These are phyloP conservation scores for Aromia moschata DNA, from an alignment of 2,888 invertebrate genomes.

Conservation along the genomic window DNA sequence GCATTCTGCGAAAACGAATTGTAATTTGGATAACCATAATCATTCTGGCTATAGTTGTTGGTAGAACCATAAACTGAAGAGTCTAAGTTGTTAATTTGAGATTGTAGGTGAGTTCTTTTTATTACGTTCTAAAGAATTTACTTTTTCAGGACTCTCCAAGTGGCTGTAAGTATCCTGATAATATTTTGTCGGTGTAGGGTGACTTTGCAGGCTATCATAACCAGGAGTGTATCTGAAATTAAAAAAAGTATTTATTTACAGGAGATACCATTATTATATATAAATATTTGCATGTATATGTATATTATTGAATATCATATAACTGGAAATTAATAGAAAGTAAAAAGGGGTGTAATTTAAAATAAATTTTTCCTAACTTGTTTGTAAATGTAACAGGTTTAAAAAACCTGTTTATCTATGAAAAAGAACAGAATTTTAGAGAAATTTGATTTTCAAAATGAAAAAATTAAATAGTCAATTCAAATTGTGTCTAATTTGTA, in stretches of 20 bases:
- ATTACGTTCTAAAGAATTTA: conserved; percentile 59
- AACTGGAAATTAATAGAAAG: no score
- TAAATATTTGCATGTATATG: no score
- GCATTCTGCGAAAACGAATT: conserved; percentile 48
- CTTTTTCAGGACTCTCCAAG: conserved; percentile 61
- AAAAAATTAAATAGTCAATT: no score
- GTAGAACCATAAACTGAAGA: conserved; percentile 55
- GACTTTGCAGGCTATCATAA: conserved; percentile 47
- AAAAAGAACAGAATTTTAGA: no score
- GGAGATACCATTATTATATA: background rate
- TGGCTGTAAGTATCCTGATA: conserved; percentile 58
- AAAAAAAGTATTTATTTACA: background rate
- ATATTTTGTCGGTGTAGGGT: conserved; percentile 45
- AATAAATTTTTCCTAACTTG: no score
- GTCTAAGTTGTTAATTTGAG: conserved; percentile 57
- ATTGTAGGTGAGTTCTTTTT: conserved; percentile 52
- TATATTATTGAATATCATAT: no score
- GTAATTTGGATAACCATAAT: conserved; percentile 41
- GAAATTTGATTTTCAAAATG: no score
- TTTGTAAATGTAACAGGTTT: no score
- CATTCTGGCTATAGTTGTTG: conserved; percentile 53
- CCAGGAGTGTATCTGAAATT: conserved; percentile 42
- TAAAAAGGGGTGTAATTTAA: no score
- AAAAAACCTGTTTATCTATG: no score
- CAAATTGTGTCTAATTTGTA: no score